Evolutionary conservation across 2,888 invertebrate genomes (phyloP), one percentile per base, ranked within the genome.

Genomic region (Drosophila nigricruria): DNA sequence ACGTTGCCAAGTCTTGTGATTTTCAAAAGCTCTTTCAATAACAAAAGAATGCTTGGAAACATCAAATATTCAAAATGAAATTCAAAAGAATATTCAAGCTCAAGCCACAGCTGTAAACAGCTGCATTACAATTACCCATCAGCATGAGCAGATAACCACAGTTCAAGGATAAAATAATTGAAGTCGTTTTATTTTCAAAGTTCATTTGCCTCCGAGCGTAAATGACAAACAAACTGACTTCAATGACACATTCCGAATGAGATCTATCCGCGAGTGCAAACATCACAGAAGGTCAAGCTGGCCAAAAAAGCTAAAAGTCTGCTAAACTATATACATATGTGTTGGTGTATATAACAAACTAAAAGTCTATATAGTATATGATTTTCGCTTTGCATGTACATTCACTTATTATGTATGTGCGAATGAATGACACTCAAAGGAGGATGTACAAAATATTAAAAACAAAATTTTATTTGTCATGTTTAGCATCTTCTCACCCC

Each of bases 1-100:
- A 56, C 27, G 20, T 47, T 32, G 27, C 30, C 40, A 42, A 43
- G 74, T 85, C 85, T 88, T 82, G 88, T 87, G 85, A 77, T 82
- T 63, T 36, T n/a, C 18, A 10, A 66, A 50, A 78, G 73, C 63
- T 70, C 60, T 71, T 45, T 20, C 16, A 53, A 20, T 8, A 54
- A 45, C 18, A 47, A 38, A 38, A 14, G 20, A 47, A 34, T 42
- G 9, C 38, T n/a, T 32, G 34, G 18, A 18, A 52, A 25, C 30
- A 32, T 23, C 32, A 16, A 53, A 32, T 10, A 27, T 45, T 14
- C 16, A 14, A 0, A 23, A 10, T 27, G 25, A 4, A 25, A 43
- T 6, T 23, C 14, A 43, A 47, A n/a, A 10, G 5, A 47, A 27
- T 18, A 23, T 47, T 14, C 14, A 16, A 14, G 43, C 43, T 43